phyloP scores from a whole-genome alignment of 92 coral and sea anemone genomes.

The Micromussa lordhowensis region DNA sequence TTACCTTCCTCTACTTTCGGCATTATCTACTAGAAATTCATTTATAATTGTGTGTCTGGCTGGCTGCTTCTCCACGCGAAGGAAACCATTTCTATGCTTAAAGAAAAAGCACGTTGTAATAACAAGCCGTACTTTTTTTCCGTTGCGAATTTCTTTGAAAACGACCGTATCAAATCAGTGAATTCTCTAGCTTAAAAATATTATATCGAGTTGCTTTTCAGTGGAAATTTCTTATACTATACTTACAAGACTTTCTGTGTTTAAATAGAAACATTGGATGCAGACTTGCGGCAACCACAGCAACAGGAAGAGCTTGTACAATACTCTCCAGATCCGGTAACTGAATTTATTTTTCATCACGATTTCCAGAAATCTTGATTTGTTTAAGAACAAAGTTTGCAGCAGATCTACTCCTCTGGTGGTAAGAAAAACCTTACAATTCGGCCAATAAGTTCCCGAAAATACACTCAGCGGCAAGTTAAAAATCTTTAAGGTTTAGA shows the following conservation, averaged over 20 bases:
- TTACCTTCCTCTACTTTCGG: not conserved
- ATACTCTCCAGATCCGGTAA: conserved; percentile 28
- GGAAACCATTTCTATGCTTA: too few relatives aligned
- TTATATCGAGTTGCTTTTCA: not conserved
- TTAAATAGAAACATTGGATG: conserved; percentile 5
- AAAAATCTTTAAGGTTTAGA: too few relatives aligned
- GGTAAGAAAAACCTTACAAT: too few relatives aligned
- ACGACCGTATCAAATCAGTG: not conserved
- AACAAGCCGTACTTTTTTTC: not conserved
- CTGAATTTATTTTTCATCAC: not conserved
- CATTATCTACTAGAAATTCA: not conserved
- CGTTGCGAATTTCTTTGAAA: not conserved
- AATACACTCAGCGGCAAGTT: too few relatives aligned
- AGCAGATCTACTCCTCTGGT: not conserved
- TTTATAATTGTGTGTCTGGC: not conserved
- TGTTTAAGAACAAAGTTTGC: not conserved
- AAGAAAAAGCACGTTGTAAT: too few relatives aligned
- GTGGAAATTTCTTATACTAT: not conserved
- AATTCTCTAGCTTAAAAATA: not conserved
- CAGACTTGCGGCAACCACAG: not conserved
- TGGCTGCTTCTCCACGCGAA: not conserved
- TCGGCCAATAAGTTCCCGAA: too few relatives aligned
- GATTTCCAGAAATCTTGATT: not conserved
- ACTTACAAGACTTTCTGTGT: not conserved
- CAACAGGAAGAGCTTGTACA: not conserved